A percentile compares a stretch with the other conserved stretches of the same genome.
These are phyloP conservation scores for Eupithecia insigniata DNA, from an alignment of 2,888 invertebrate genomes.

Conservation along the genomic window DNA sequence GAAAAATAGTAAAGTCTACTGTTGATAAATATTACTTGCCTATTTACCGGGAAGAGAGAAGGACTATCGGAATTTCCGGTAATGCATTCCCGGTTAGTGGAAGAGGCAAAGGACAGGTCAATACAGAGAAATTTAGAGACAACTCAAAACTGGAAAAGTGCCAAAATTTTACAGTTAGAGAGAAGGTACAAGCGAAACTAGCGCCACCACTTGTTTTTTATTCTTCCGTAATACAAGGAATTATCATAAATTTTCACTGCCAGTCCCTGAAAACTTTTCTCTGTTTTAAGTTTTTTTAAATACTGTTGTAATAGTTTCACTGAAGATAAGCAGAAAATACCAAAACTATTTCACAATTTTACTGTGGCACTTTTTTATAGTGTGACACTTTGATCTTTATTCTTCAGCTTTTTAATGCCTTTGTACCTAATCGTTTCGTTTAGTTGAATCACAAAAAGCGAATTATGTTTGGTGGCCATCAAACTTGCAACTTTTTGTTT, in stretches of 20 bases:
- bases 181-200: constrained; percentile 3
- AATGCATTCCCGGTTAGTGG: constrained; percentile 38
- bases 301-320: too few relatives aligned
- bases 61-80: constrained; percentile 36
- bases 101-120: constrained; percentile 36
- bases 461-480: background rate
- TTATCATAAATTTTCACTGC: too few relatives aligned
- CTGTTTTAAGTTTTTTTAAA: too few relatives aligned
- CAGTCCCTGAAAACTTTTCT: too few relatives aligned
- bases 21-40: constrained; percentile 34
- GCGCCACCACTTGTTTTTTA: background rate
- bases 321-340: too few relatives aligned
- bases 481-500: background rate
- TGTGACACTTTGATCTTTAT: too few relatives aligned
- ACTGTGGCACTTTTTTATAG: too few relatives aligned
- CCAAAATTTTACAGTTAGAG: constrained; percentile 2
- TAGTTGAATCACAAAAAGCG: background rate
- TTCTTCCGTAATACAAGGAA: background rate
- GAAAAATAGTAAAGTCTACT: constrained; percentile 15
- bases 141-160: constrained; percentile 23
- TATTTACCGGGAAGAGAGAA: constrained; percentile 36
- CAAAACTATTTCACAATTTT: too few relatives aligned
- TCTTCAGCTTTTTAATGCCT: background rate
- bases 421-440: background rate
- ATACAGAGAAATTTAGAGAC: constrained; percentile 28